Percentiles rank a stretch among this genome's conserved stretches.
Evolutionary conservation across 2,797 vertebrate species (phyloP).

Genomic region (Helicolenus hilgendorfi): DNA sequence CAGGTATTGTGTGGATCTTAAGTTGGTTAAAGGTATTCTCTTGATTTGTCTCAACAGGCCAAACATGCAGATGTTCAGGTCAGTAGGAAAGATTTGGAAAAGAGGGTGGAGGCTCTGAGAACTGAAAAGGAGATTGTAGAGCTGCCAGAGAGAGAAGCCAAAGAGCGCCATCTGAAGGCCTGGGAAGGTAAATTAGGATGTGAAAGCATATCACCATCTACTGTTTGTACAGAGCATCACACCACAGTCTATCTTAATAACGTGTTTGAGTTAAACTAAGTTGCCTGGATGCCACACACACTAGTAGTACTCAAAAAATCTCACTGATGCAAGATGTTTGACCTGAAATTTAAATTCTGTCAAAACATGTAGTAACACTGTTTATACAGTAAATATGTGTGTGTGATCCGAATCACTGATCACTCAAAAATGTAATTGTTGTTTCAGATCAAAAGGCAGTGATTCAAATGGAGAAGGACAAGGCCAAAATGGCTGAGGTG

Average conservation of each 20-base stretch:
- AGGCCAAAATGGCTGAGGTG: conserved; percentile 86
- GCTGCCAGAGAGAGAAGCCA: conserved; percentile 94
- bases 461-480: conserved; percentile 88
- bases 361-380: not conserved
- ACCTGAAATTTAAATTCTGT: not conserved
- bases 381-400: not conserved
- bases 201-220: conserved; percentile 21
- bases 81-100: conserved; percentile 89
- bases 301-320: not conserved
- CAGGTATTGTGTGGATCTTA: not conserved
- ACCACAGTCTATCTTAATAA: not conserved
- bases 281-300: not conserved
- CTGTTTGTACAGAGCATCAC: conserved; percentile 1
- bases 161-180: conserved; percentile 92
- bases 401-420: not conserved
- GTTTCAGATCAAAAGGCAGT: conserved; percentile 91
- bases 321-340: not conserved
- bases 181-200: conserved; percentile 92
- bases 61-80: conserved; percentile 89
- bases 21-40: not conserved
- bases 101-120: conserved; percentile 90
- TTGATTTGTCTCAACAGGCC: conserved; percentile 74
- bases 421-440: not conserved
- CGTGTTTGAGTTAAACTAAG: not conserved
- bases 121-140: conserved; percentile 92